Evolutionary conservation across 2,888 invertebrate genomes (phyloP), one percentile per base, ranked within the genome.

Genomic region (Hypselothyrea guttata): DNA sequence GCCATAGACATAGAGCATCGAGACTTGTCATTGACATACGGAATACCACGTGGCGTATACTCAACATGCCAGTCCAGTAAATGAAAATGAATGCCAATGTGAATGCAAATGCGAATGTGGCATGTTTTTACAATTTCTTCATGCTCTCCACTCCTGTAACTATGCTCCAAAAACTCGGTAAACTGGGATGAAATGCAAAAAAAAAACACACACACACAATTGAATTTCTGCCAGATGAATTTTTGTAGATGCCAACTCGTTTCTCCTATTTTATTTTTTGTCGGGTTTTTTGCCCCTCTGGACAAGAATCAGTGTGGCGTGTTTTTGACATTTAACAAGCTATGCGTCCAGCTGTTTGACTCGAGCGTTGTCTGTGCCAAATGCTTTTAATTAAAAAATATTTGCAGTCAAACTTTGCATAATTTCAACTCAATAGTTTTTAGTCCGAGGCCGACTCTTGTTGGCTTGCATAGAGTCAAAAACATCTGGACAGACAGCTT

Each of bases 291-390:
- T n/a, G 18, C 27, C 5, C n/a, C 5, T 7, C 5, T 12, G 9
- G 28, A 8, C 7, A 37, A 45, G 61, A 84, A 78, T 76, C 81
- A 84, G 67, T 84, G 74, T 63, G 77, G 67, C 81, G 57, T 81
- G 84, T 56, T 81, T 76, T 66, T 78, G 84, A 70, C 70, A 84
- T 81, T 75, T 79, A 79, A 69, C 79, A 83, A 77, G 84, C 65
- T 55, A 68, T 59, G 60, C 60, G 60, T 58, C 72, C 56, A 61
- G 55, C 22, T 22, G 22, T 22, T 66, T 73, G 57, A 59, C 69
- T 56, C 59, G 40, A 57, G 45, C 57, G 37, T 38, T 54, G 75
- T 56, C 51, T 59, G 60, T 56, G 59, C 22, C 52, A 69, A 79
- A 65, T 77, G 69, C 63, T 72, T 83, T 79, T 77, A 77, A 79